Percentiles rank a stretch among this genome's conserved stretches.
These are phyloP conservation scores for Henicopernis longicauda DNA, from an alignment of 2,113 vertebrate species.

Conservation along the genomic window DNA sequence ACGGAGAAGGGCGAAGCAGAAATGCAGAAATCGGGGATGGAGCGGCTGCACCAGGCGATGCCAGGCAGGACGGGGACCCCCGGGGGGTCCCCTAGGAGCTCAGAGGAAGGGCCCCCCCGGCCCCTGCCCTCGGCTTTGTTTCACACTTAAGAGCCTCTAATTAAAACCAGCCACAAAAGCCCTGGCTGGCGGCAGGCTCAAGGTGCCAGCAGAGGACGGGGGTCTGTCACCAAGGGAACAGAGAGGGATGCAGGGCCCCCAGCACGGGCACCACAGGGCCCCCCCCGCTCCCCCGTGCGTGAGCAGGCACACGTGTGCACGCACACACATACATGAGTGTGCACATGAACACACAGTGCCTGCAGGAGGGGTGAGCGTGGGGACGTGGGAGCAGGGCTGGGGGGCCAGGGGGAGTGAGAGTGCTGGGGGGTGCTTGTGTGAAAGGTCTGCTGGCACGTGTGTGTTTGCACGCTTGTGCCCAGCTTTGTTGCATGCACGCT, in stretches of 20 bases:
- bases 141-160: slow-evolving; percentile 58
- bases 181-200: not conserved
- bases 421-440: not conserved
- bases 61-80: not conserved
- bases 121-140: slow-evolving; percentile 38
- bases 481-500: rapidly evolving
- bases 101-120: not conserved
- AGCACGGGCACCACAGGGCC: rapidly evolving
- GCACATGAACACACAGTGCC: too few species aligned
- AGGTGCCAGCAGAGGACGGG: not conserved
- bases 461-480: not conserved
- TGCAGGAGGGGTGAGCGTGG: rapidly evolving
- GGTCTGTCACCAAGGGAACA: slow-evolving; percentile 56
- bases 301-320: rapidly evolving
- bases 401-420: not conserved
- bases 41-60: rapidly evolving
- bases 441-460: not conserved
- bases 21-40: rapidly evolving
- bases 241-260: not conserved
- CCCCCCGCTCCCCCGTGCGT: rapidly evolving
- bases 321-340: rapidly evolving
- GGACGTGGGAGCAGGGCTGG: rapidly evolving
- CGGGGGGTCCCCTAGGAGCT: not conserved
- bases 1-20: not conserved
- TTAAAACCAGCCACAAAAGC: slow-evolving; percentile 61